Evolutionary conservation across 2,113 vertebrate genomes (phyloP), one percentile per base, ranked within the genome.

Genomic region (Ophthalmolycus amberensis): DNA sequence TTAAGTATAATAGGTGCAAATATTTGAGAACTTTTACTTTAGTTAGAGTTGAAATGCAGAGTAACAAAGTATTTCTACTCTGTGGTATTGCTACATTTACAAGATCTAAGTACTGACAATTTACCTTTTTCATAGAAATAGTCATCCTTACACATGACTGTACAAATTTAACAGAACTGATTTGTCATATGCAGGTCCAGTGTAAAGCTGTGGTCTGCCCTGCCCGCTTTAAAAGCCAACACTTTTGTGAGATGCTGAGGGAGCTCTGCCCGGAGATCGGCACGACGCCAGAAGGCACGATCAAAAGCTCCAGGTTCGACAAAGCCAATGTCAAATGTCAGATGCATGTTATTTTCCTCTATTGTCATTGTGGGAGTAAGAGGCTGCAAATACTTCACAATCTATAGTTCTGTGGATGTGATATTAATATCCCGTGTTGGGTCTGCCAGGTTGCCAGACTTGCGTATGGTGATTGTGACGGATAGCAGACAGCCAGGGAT

Each of bases 191-290:
- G 7, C 85, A 99, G 98, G 97, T 99, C 83, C 96, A 96, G 88
- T 99, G 98, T 88, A 98, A 97, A 84, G 98, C 97, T 32, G 87
- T 99, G 9, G 95, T 96, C 71, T 99, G 98, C 79, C 96, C 97
- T 5, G 92, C 94, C 46, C 84, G 93, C 40, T 99, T 97, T 92
- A 99, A 97, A 95, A 95, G 88, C 5, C 98, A 99, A 92, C 92
- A 76, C 9, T 99, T 97, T 88, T 97, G 96, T 83, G 93, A 97
- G 50, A 96, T 99, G 85, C 90, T 99, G 83, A 96, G 95, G 77
- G 91, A 97, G 76, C 86, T 97, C 56, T 99, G 97, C 85, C 97
- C 98, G 0, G 97, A 97, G 81, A 38, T 98, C 29, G 94, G 96
- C 58, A 90, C 80, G 0, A 92, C 93, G n/a, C 86, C 91, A 56